Percentiles rank a stretch among this genome's conserved stretches.
phyloP scores from a whole-genome alignment of 2,888 invertebrate genomes.

The Mayetiola destructor region DNA sequence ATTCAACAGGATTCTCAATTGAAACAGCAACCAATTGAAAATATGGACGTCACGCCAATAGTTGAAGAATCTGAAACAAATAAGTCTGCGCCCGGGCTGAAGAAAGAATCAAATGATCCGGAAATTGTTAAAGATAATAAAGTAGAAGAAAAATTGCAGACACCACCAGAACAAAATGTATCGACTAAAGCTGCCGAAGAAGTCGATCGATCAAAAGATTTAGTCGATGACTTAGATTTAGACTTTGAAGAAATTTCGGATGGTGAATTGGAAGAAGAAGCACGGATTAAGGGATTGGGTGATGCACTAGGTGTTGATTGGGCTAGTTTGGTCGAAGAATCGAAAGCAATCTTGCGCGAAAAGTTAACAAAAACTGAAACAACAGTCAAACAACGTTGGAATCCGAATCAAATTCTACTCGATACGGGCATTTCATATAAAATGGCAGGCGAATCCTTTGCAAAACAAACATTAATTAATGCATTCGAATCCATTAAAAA shows the following conservation, averaged over 20 bases:
- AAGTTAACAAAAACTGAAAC: slow-evolving; percentile 34
- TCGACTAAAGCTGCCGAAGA: slow-evolving; percentile 17
- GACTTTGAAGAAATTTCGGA: slow-evolving; percentile 86
- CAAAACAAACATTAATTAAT: slow-evolving; percentile 31
- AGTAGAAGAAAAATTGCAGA: background rate
- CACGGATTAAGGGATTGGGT: slow-evolving; percentile 54
- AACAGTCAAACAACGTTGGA: slow-evolving; percentile 62
- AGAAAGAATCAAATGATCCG: background rate
- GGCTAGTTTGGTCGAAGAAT: slow-evolving; percentile 76
- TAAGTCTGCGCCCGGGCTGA: background rate
- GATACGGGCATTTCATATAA: slow-evolving; percentile 66
- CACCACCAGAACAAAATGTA: background rate
- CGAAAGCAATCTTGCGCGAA: slow-evolving; percentile 34
- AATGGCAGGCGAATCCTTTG: slow-evolving; percentile 56
- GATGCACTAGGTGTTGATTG: slow-evolving; percentile 94
- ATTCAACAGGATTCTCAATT: background rate
- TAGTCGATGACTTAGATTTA: slow-evolving; percentile 36
- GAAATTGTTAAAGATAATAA: background rate
- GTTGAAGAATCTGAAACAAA: background rate
- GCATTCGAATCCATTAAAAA: slow-evolving; percentile 24
- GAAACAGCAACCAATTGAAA: background rate
- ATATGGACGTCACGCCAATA: background rate
- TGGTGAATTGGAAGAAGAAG: slow-evolving; percentile 77
- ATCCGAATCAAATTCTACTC: slow-evolving; percentile 61
- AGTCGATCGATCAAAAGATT: slow-evolving; percentile 14